Base-by-base conservation (phyloP, 2,113 vertebrate species). In the Empidonax alnorum region DNA sequence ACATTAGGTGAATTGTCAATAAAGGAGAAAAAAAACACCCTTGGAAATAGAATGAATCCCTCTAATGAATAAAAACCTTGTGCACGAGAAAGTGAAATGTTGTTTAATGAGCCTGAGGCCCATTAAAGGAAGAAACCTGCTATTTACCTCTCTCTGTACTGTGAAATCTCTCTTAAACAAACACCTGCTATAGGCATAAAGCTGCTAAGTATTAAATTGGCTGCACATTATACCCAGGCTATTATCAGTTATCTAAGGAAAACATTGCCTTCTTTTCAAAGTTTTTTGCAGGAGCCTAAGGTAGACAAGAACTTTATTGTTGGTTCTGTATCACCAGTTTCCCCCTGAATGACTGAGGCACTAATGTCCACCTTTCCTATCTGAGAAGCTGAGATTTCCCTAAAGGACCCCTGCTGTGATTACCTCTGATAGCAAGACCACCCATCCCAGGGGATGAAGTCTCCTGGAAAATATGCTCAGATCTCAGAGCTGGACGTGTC, bases 221-320 rank as follows among this genome's bases (percentile, higher is more conserved):
- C 94, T 94, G 87, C 95, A 91, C 91, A 78, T 92, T 89, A 93
- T 61, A 84, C 86, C 76, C 84, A 80, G 91, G 33, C 76, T 75
- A 61, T 92, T 94, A 92, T 89, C 93, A 84, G 85, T 77, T 95
- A 94, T 95, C 87, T 95, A 87, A 89, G 89, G 86, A 94, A 96
- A 94, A 94, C 89, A 86, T 52, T 90, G 61, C 65, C 44, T 95
- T 53, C 66, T 91, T 92, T 91, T 89, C 86, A 90, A 76, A 89
- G 89, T 69, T 89, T 77, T 86, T 55, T 92, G 42, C 80, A 3
- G 9, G 42, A 89, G 59, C 14, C 69, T 28, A 12, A 1, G 2
- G 35, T 5, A 95, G 84, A 95, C 95, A 96, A 94, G 80, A 75
- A 78, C 76, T 72, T 73, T 68, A 84, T 93, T 96, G 94, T 95